Evolutionary conservation across 2,888 invertebrate species (phyloP).

Genomic region (Protophormia terraenovae): DNA sequence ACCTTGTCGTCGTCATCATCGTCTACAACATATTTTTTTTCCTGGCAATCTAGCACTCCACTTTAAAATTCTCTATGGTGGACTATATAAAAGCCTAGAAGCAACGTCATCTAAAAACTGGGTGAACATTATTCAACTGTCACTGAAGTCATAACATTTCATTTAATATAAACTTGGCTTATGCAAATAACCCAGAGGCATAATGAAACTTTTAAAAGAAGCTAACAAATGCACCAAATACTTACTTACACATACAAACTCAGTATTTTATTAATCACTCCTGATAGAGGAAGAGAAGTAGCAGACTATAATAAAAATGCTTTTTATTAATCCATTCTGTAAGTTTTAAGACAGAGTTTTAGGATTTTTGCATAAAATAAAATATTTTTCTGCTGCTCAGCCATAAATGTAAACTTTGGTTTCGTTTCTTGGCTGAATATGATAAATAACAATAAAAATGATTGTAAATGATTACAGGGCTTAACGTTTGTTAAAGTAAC

Average conservation of each 20-base stretch:
- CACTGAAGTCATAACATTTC: conserved; percentile 77
- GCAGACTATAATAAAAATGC: conserved; percentile 12
- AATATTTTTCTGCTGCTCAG: neutral
- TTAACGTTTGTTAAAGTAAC: conserved; percentile 60
- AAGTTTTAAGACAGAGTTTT: conserved; percentile 40
- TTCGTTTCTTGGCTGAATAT: conserved; percentile 40
- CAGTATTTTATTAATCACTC: conserved; percentile 76
- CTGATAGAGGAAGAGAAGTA: conserved; percentile 17
- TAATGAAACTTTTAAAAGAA: conserved; percentile 35
- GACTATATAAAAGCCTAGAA: conserved; percentile 59
- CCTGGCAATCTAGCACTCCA: conserved; percentile 25
- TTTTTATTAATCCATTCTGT: conserved; percentile 47
- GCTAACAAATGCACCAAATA: neutral
- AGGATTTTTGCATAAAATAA: conserved; percentile 40
- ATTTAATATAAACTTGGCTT: conserved; percentile 75
- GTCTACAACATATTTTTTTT: neutral
- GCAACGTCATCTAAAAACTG: conserved; percentile 68
- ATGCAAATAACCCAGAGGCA: conserved; percentile 78
- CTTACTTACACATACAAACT: conserved; percentile 23
- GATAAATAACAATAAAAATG: conserved; percentile 68
- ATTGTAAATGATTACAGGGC: conserved; percentile 66
- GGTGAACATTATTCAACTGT: conserved; percentile 72
- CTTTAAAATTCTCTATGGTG: conserved; percentile 8
- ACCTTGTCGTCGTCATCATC: conserved; percentile 51
- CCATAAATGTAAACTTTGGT: conserved; percentile 24